phyloP scores from a whole-genome alignment of 2,113 vertebrate species.

The Percopsis transmontana region DNA sequence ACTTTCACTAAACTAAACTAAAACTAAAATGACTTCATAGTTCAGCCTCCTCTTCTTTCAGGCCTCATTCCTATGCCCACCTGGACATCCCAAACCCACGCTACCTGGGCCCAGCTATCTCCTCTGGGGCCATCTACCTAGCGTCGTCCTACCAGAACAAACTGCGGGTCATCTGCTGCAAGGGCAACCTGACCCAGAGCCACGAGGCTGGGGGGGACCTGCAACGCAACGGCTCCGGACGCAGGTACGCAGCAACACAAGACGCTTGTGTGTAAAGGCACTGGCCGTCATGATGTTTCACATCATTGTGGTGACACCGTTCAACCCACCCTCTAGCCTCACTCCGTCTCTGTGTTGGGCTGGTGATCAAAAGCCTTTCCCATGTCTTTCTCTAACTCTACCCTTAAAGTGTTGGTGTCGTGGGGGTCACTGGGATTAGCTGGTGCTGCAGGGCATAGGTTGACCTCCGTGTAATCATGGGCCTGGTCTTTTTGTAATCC shows the following conservation, averaged over 20 bases:
- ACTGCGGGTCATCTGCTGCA: slow-evolving; percentile 95
- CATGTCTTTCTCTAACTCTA: too few relatives aligned
- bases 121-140: slow-evolving; percentile 94
- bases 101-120: slow-evolving; percentile 95
- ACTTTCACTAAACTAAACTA: too few relatives aligned
- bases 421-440: slow-evolving; percentile 26
- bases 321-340: too few relatives aligned
- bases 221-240: slow-evolving; percentile 78
- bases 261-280: too few relatives aligned
- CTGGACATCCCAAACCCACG: slow-evolving; percentile 96
- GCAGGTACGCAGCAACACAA: slow-evolving; percentile 64
- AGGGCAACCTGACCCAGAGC: slow-evolving; percentile 95
- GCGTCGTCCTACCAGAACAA: slow-evolving; percentile 99
- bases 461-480: slow-evolving; percentile 26
- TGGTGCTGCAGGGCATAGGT: slow-evolving; percentile 46
- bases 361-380: too few relatives aligned
- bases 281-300: too few relatives aligned
- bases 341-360: too few relatives aligned
- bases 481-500: not conserved
- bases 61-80: slow-evolving; percentile 91
- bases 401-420: too few relatives aligned
- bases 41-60: slow-evolving; percentile 50
- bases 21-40: not conserved
- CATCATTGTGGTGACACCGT: too few relatives aligned
- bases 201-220: slow-evolving; percentile 86